Evolutionary conservation across 37 sponge, comb jelly and placozoan genomes (phyloP).

Genomic region (Crambe crambe): DNA sequence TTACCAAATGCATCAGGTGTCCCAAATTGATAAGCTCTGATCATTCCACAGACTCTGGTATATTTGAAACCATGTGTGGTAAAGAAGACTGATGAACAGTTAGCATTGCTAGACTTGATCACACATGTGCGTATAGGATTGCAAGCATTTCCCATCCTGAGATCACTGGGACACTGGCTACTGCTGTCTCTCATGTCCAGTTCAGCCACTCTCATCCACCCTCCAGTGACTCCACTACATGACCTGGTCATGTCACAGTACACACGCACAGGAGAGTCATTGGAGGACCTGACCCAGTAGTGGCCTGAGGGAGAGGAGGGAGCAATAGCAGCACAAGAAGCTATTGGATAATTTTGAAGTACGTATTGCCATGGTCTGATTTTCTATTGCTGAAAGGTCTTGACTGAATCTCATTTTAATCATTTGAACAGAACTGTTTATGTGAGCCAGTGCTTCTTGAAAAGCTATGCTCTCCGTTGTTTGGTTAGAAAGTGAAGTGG

Average conservation of each 20-base stretch:
- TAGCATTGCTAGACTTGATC: background rate
- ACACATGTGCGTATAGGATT: too few relatives aligned
- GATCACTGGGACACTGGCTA: constrained; percentile 11
- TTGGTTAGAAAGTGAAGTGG: background rate
- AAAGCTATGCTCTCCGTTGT: too few relatives aligned
- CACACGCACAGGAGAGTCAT: too few relatives aligned
- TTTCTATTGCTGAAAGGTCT: too few relatives aligned
- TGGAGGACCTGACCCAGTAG: too few relatives aligned
- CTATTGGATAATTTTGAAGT: too few relatives aligned
- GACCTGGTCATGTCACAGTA: too few relatives aligned
- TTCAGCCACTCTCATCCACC: constrained; percentile 24
- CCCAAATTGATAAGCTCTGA: constrained; percentile 24
- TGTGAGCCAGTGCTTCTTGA: too few relatives aligned
- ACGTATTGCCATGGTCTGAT: too few relatives aligned
- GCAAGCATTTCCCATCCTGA: background rate
- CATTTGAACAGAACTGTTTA: too few relatives aligned
- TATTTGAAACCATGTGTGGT: constrained; percentile 1
- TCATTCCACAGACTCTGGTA: constrained; percentile 21
- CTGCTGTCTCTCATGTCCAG: constrained; percentile 24
- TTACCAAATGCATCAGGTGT: constrained; percentile 6
- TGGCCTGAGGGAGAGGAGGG: too few relatives aligned
- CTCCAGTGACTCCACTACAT: constrained; percentile 6
- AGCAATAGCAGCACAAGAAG: too few relatives aligned
- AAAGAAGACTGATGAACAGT: background rate
- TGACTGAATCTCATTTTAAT: background rate